A percentile compares a stretch with the other conserved stretches of the same genome.
These are phyloP conservation scores for Halocynthia roretzi DNA, from an alignment of 23 tunicate genomes.

Conservation along the genomic window DNA sequence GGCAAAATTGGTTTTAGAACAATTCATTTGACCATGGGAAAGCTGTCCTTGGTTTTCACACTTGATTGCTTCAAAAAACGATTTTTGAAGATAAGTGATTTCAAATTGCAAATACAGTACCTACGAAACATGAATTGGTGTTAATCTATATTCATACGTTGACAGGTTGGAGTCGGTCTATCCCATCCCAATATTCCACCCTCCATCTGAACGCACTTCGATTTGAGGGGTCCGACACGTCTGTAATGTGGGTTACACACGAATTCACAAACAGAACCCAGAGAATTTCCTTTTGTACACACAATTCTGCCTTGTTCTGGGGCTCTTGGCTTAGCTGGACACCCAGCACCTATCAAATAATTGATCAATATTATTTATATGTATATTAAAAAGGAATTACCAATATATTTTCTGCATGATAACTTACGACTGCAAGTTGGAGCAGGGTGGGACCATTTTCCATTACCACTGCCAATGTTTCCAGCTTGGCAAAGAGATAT, in stretches of 20 bases:
- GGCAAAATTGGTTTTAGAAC: slow-evolving; percentile 25
- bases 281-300: slow-evolving; percentile 42
- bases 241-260: slow-evolving; percentile 42
- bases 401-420: no score
- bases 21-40: slow-evolving; percentile 34
- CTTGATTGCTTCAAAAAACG: slow-evolving; percentile 12
- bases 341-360: slow-evolving; percentile 14
- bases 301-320: slow-evolving; percentile 32
- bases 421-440: slow-evolving; percentile 27
- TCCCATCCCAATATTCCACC: slow-evolving; percentile 24
- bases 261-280: slow-evolving; percentile 58
- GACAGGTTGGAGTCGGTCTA: slow-evolving; percentile 49
- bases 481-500: not conserved
- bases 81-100: no score
- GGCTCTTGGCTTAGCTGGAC: slow-evolving; percentile 29
- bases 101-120: no score
- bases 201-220: slow-evolving; percentile 26
- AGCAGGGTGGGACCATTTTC: slow-evolving; percentile 24
- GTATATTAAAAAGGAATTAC: not conserved
- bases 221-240: slow-evolving; percentile 35
- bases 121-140: no score
- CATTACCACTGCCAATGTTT: slow-evolving; percentile 7
- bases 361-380: not conserved
- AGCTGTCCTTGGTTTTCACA: slow-evolving; percentile 26
- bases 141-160: slow-evolving; percentile 29